Evolutionary conservation across 2,797 vertebrate genomes (phyloP), one percentile per base, ranked within the genome.

Genomic region (Rhodeus uyekii): DNA sequence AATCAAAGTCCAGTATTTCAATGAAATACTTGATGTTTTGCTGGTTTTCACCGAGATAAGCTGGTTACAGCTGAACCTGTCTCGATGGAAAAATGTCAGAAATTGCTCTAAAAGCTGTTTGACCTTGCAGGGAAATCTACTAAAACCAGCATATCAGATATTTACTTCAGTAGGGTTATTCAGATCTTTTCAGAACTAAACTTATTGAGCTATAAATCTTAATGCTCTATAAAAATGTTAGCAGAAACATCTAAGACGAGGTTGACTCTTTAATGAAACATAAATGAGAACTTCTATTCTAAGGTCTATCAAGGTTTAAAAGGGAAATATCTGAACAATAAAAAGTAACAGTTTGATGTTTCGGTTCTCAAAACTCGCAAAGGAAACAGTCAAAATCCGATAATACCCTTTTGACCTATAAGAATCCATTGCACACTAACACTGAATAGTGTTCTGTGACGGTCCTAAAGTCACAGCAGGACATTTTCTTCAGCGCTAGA

Each of bases 261-360:
- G 8, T 5, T 19, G 4, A 39, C 42, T 27, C 24, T 60, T 55
- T 2, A 72, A 14, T 8, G 29, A 53, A 36, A 53, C 46, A 34
- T 24, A 58, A 38, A 19, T 10, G 8, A 13, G 29, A 34, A 8
- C 46, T 72, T 24, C 22, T n/a, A 24, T 38, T 36, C n/a, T n/a
- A n/a, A 18, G 72, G n/a, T 74, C 8, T 27, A 14, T 39, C 3
- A 58, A 27, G 48, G 14, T 55, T 18, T 12, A 55, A 58, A 74
- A 74, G 14, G 8, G 36, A 22, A 74, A 38, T 39, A 34, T 38
- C 36, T 18, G 50, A 39, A 74, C 50, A 39, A 27, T 27, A 2
- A 58, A 46, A 36, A 19, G 38, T 60, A 71, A 13, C 12, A 71
- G 39, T 32, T 71, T 58, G 7, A 71, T 80, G 67, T 80, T 80